Percentiles rank a stretch among this genome's conserved stretches.
Evolutionary conservation across 2,797 vertebrate genomes (phyloP).

Genomic region (Phoeniculus purpureus): DNA sequence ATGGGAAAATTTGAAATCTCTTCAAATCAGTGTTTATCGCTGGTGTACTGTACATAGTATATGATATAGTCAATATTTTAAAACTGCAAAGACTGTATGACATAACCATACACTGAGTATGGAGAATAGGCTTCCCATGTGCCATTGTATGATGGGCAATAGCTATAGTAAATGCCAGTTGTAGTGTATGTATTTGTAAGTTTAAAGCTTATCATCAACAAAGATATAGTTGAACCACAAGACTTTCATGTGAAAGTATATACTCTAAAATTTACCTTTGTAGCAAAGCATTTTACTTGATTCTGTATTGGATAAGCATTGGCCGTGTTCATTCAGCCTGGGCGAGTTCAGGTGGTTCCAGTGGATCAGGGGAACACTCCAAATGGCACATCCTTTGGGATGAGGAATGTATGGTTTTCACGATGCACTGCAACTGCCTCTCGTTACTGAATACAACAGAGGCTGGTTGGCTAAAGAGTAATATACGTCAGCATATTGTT

Average conservation of each 20-base stretch:
- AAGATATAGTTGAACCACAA: constrained; percentile 67
- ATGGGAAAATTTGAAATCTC: constrained; percentile 25
- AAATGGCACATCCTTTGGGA: constrained; percentile 66
- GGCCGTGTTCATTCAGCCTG: constrained; percentile 65
- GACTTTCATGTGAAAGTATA: constrained; percentile 76
- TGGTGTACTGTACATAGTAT: constrained; percentile 68
- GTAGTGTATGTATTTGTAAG: constrained; percentile 64
- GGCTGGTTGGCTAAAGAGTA: constrained; percentile 74
- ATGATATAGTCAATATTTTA: constrained; percentile 60
- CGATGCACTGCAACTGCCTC: constrained; percentile 67
- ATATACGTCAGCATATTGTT: constrained; percentile 78
- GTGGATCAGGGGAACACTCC: constrained; percentile 72
- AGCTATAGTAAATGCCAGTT: constrained; percentile 63
- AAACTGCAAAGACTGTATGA: constrained; percentile 62
- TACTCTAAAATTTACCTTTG: constrained; percentile 74
- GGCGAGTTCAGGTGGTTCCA: constrained; percentile 66
- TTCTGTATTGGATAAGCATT: constrained; percentile 74
- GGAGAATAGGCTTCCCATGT: constrained; percentile 62
- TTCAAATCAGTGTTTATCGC: constrained; percentile 68
- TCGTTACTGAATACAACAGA: constrained; percentile 70
- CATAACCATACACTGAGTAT: constrained; percentile 60
- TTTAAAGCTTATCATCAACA: constrained; percentile 69
- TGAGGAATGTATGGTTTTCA: constrained; percentile 68
- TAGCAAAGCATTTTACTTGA: constrained; percentile 74
- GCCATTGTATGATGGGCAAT: constrained; percentile 68